phyloP scores from a whole-genome alignment of 2,888 invertebrate species.

The Limnephilus marmoratus region DNA sequence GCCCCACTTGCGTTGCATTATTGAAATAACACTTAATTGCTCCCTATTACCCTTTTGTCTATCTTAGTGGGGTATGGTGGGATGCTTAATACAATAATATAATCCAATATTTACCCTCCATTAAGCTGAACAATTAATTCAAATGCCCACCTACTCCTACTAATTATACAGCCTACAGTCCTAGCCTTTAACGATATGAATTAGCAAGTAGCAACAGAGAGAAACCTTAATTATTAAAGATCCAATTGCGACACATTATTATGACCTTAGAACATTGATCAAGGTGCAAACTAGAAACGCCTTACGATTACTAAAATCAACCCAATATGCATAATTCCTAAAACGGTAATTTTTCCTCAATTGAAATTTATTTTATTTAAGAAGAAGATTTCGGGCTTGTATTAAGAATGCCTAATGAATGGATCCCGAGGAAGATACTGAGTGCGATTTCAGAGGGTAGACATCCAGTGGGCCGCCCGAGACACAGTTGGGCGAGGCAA shows the following conservation, averaged over 20 bases:
- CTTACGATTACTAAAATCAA: background rate
- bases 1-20: background rate
- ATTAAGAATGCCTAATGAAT: no score
- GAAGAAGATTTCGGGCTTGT: no score
- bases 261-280: background rate
- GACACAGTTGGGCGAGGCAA: no score
- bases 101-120: background rate
- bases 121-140: background rate
- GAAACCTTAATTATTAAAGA: background rate
- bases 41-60: background rate
- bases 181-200: background rate
- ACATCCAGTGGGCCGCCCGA: no score
- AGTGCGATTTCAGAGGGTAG: no score
- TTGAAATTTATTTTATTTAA: no score
- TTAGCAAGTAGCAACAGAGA: background rate
- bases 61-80: background rate
- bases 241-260: background rate
- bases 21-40: background rate
- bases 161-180: background rate
- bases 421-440: no score
- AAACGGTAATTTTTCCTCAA: no score
- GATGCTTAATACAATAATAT: background rate
- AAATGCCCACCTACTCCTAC: background rate
- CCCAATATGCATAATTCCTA: no score
- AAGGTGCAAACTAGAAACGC: background rate